These are phyloP conservation scores for Propithecus deckenii DNA, from an alignment of 2,797 vertebrate species.

Conservation along the genomic window DNA sequence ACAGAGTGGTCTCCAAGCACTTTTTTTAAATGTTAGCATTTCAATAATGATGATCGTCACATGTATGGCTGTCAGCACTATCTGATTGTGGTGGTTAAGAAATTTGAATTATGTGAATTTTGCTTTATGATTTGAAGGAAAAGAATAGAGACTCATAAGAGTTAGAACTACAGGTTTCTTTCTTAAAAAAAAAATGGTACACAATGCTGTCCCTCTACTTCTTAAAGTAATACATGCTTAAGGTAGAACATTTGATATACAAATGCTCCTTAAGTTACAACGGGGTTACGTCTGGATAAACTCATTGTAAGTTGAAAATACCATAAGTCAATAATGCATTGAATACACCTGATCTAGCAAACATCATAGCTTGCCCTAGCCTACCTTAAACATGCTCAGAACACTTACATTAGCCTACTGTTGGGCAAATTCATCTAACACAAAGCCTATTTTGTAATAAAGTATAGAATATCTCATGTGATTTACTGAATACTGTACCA, in stretches of 20 bases:
- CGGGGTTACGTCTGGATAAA: background rate
- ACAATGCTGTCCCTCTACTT: background rate
- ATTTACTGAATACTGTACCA: background rate
- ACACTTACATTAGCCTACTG: background rate
- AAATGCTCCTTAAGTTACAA: background rate
- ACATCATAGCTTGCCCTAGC: background rate
- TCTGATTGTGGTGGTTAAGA: background rate
- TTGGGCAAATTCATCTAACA: background rate
- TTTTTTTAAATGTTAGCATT: background rate
- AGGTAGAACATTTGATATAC: background rate
- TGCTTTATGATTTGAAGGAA: background rate
- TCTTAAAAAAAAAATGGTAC: background rate
- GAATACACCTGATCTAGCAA: background rate
- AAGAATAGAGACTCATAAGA: background rate
- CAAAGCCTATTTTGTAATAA: background rate
- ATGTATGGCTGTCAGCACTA: background rate
- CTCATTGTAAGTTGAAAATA: background rate
- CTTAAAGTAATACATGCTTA: background rate
- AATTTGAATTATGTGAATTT: background rate
- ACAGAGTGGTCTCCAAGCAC: background rate
- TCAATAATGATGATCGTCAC: background rate
- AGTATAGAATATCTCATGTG: background rate
- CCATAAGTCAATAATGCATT: background rate
- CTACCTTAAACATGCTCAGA: background rate
- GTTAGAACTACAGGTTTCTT: background rate